phyloP scores from a whole-genome alignment of 2,113 vertebrate species.

The Macroglossus sobrinus region DNA sequence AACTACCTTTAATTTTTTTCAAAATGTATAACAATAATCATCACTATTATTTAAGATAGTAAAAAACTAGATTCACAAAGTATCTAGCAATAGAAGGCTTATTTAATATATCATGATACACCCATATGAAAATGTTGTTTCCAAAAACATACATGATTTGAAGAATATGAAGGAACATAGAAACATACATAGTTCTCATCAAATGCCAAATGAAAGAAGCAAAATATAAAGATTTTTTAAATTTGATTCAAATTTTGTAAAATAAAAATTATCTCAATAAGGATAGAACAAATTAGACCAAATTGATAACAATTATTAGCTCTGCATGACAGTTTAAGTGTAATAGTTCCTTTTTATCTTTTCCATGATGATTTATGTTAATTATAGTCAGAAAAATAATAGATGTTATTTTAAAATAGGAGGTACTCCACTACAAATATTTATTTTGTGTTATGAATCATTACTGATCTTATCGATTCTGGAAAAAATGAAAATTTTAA shows the following conservation, averaged over 20 bases:
- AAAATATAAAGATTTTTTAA: slow-evolving; percentile 50
- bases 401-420: not conserved
- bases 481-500: not conserved
- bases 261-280: not conserved
- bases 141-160: not conserved
- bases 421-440: not conserved
- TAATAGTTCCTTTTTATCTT: not conserved
- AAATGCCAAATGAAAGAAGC: slow-evolving; percentile 3
- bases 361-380: not conserved
- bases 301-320: not conserved
- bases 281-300: not conserved
- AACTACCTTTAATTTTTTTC: not conserved
- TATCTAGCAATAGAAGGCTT: not conserved
- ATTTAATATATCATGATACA: slow-evolving; percentile 50
- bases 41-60: not conserved
- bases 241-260: not conserved
- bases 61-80: not conserved
- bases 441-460: not conserved
- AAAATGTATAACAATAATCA: not conserved
- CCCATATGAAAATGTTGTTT: not conserved
- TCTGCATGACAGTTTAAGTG: not conserved
- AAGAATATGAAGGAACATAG: not conserved
- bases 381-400: not conserved
- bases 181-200: not conserved
- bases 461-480: not conserved